Base-by-base conservation (phyloP, 2,113 vertebrate species). In the Taxidea taxus region DNA sequence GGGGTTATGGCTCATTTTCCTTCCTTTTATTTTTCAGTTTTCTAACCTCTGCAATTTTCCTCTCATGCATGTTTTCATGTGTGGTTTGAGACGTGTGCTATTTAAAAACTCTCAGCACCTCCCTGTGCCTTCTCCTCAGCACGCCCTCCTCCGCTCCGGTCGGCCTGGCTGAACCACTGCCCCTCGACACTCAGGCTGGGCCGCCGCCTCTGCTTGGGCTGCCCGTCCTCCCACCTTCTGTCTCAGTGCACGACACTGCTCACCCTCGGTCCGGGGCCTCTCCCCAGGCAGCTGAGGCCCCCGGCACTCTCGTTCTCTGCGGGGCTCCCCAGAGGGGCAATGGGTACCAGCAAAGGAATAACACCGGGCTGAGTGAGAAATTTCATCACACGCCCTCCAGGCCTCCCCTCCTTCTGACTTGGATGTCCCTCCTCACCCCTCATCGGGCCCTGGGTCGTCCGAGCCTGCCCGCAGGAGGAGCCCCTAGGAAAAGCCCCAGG, bases 171-270 rank as follows among this genome's bases (percentile, higher is more conserved):
- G 1, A 39, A 83, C 1, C 54, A 29, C 2, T 0, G 0, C 9
- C 18, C 29, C 75, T n/a, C 13, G 11, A 3, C 70, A 44, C 18
- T 56, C 6, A 2, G 20, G 16, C 62, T 1, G 0, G 1, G 39
- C 91, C 47, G 37, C 20, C 44, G 2, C 1, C 47, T 13, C 37
- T 37, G 18, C 51, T 8, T 2, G 2, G 14, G 31, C 13, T 37
- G 75, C 51, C 49, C 9, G 13, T 49, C 7, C 3, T 18, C 25
- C 31, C 16, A 6, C 37, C 23, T 16, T 20, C 62, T 15, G 0
- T 4, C 42, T 13, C 9, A 1, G 18, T 0, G 9, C 18, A n/a
- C 0, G 31, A 18, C 27, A 14, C 8, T 6, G 31, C 72, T 1
- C 42, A 6, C 66, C 7, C 34, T 60, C 51, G 1, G 0, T 42